Evolutionary conservation across 2,888 invertebrate species (phyloP), one percentile per base, ranked within the genome.

Genomic region (Apomyelois bistriatella): DNA sequence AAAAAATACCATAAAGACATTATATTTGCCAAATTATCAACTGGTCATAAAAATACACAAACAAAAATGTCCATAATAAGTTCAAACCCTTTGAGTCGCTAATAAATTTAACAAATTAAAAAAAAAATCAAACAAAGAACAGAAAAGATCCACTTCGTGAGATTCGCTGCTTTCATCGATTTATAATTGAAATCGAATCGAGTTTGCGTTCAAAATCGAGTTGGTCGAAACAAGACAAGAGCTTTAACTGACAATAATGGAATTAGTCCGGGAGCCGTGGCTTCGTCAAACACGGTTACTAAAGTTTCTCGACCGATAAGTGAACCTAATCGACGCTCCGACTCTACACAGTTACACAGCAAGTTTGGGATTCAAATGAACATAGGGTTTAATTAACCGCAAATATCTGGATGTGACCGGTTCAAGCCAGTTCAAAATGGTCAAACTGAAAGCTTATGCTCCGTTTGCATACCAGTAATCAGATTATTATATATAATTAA

Each of bases 141-240:
- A 8, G 15, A 38, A 15, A 32, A 32, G 16, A 41, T 8, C 41
- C 6, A 30, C 30, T 40, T 30, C 13, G 12, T 28, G 16, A 50
- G 50, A 50, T 50, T 50, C 41, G 35, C 40, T 5, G 8, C 12
- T 42, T 42, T 38, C 37, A 46, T 48, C 42, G 43, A 50, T 50
- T 50, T 41, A 50, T 41, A 50, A 50, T 50, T 41, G 42, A 43
- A 51, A 51, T 43, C 9, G 51, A 36, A 37, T 43, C 36, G 36
- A 51, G 43, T 51, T 51, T 40, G 50, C 32, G 50, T 50, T 37
- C 37, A 37, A 17, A 48, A 48, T 48, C 22, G 36, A 48, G 48
- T 48, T 48, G 30, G 32, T 15, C 35, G 48, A 48, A 48, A 48
- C 48, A 48, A 48, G 48, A 47, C 47, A 47, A 47, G 47, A 48